These are phyloP conservation scores for Ganaspis brasiliensis DNA, from an alignment of 2,888 invertebrate species.

Conservation along the genomic window DNA sequence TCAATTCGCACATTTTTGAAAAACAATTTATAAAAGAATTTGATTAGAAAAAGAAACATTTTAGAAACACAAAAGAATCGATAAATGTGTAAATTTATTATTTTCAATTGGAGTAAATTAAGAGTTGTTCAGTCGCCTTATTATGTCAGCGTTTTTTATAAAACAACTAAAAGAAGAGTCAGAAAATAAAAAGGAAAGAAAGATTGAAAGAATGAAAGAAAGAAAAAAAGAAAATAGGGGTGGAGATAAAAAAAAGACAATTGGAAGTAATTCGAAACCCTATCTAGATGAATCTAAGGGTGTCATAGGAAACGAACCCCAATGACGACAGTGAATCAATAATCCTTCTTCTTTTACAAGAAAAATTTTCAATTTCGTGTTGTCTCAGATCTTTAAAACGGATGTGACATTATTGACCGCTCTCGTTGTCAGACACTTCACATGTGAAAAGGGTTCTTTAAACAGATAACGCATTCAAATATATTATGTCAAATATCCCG, in stretches of 20 bases:
- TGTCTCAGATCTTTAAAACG: conserved; percentile 53
- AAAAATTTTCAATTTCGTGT: conserved; percentile 56
- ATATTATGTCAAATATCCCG: conserved; percentile 22
- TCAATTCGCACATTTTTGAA: too few species aligned
- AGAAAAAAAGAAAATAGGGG: neutral
- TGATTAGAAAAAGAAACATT: too few species aligned
- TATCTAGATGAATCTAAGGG: conserved; percentile 59
- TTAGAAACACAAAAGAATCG: too few species aligned
- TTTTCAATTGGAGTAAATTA: conserved; percentile 11
- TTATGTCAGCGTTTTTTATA: too few species aligned
- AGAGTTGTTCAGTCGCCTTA: conserved; percentile 10
- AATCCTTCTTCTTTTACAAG: conserved; percentile 58
- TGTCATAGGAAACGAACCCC: conserved; percentile 69
- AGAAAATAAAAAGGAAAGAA: too few species aligned
- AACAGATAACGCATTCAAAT: conserved; percentile 1
- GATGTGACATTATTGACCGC: conserved; percentile 61
- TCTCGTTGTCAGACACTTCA: conserved; percentile 38
- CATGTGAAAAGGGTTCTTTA: conserved; percentile 3
- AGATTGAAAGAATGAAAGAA: conserved; percentile 38
- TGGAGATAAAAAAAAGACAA: conserved; percentile 20
- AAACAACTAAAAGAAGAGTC: too few species aligned
- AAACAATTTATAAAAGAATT: too few species aligned
- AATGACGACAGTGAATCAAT: conserved; percentile 68
- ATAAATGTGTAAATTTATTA: conserved; percentile 5
- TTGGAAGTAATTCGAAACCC: conserved; percentile 66